Evolutionary conservation across 2,113 vertebrate genomes (phyloP).

Genomic region (Seriola quinqueradiata): DNA sequence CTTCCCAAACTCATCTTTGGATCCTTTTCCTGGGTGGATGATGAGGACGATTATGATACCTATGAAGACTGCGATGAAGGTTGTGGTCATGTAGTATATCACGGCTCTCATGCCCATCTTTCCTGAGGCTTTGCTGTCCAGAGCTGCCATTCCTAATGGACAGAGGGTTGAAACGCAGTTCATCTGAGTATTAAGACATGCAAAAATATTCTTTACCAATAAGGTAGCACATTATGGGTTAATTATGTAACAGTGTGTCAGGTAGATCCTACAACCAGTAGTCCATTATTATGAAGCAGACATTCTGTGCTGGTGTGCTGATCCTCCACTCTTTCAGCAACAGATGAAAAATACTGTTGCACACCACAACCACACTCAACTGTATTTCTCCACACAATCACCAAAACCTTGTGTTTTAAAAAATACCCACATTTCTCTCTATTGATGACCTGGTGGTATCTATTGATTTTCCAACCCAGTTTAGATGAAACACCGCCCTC

Average conservation of each 20-base stretch:
- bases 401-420: no score
- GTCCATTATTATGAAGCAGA: no score
- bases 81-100: conserved; percentile 98
- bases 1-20: conserved; percentile 95
- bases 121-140: conserved; percentile 97
- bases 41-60: conserved; percentile 97
- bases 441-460: no score
- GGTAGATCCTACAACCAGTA: neutral
- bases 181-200: neutral
- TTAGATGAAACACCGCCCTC: no score
- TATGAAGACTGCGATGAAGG: conserved; percentile 94
- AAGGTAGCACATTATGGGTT: neutral
- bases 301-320: no score
- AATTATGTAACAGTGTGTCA: neutral
- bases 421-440: no score
- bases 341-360: no score
- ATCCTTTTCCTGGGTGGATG: conserved; percentile 97
- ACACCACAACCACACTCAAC: no score
- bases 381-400: neutral
- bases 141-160: conserved; percentile 92
- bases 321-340: no score
- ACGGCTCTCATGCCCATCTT: conserved; percentile 98
- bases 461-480: no score
- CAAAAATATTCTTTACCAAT: neutral
- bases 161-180: neutral